A percentile compares a stretch with the other conserved stretches of the same genome.
These are phyloP conservation scores for Stratiolaelaps scimitus DNA, from an alignment of 1,140 invertebrate genomes.

Conservation along the genomic window DNA sequence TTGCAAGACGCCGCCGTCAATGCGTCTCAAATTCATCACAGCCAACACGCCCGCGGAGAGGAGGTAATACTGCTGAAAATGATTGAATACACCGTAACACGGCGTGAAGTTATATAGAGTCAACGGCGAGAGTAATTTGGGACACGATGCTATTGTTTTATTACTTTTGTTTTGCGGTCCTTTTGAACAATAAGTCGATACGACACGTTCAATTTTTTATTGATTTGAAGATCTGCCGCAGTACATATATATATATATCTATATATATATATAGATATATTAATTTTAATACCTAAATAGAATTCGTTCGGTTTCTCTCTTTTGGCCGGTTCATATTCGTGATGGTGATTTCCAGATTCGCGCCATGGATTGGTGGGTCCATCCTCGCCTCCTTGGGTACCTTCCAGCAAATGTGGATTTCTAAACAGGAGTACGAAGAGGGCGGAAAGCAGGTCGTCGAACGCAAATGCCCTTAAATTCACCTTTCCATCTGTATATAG, in stretches of 20 bases:
- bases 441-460: constrained; percentile 80
- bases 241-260: neutral
- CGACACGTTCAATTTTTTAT: too few species aligned
- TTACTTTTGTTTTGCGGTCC: too few species aligned
- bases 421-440: constrained; percentile 90
- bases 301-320: too few species aligned
- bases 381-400: constrained; percentile 87
- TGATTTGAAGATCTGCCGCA: too few species aligned
- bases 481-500: neutral
- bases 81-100: too few species aligned
- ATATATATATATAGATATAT: constrained; percentile 21
- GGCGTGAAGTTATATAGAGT: neutral
- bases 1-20: constrained; percentile 61
- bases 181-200: too few species aligned
- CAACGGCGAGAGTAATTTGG: too few species aligned
- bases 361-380: constrained; percentile 90
- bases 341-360: constrained; percentile 69
- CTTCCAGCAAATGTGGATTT: constrained; percentile 97
- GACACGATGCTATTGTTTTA: too few species aligned
- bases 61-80: neutral
- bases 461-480: constrained; percentile 65
- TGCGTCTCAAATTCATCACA: constrained; percentile 30
- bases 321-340: constrained; percentile 40
- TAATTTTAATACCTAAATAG: too few species aligned
- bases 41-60: constrained; percentile 11